Percentiles rank a stretch among this genome's conserved stretches.
These are phyloP conservation scores for Andrena minutula DNA, from an alignment of 2,888 invertebrate species.

Conservation along the genomic window DNA sequence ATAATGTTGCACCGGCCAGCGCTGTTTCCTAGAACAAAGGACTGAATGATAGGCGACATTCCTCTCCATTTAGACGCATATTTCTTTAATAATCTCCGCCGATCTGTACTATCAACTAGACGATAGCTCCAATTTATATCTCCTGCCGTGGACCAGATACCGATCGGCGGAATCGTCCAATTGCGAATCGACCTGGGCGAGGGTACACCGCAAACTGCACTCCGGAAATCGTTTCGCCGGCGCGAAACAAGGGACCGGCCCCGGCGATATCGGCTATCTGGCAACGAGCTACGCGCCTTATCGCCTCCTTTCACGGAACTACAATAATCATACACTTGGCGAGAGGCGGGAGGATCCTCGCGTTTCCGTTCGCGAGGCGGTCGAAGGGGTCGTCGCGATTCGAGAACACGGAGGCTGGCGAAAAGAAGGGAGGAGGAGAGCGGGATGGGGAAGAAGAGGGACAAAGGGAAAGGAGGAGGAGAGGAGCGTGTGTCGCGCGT, in stretches of 20 bases:
- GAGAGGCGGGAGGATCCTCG: background rate
- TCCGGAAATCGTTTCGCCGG: slow-evolving; percentile 40
- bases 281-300: slow-evolving; percentile 46
- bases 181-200: background rate
- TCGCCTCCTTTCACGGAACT: slow-evolving; percentile 41
- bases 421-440: background rate
- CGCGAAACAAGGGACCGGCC: slow-evolving; percentile 28
- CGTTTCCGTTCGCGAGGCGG: slow-evolving; percentile 5
- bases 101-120: slow-evolving; percentile 28
- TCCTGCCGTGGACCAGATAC: slow-evolving; percentile 24
- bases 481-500: slow-evolving; percentile 54
- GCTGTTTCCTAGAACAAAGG: slow-evolving; percentile 25
- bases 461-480: slow-evolving; percentile 28
- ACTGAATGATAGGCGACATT: slow-evolving; percentile 1
- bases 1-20: slow-evolving; percentile 5
- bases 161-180: slow-evolving; percentile 35
- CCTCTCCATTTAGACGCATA: slow-evolving; percentile 8
- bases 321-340: slow-evolving; percentile 45
- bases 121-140: slow-evolving; percentile 38
- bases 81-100: background rate
- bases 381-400: background rate
- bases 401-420: background rate
- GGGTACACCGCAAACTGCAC: slow-evolving; percentile 4
- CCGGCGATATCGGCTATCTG: slow-evolving; percentile 38
- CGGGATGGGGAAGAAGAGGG: background rate